phyloP scores from a whole-genome alignment of 2,888 invertebrate species.

The Julus scandinavius region DNA sequence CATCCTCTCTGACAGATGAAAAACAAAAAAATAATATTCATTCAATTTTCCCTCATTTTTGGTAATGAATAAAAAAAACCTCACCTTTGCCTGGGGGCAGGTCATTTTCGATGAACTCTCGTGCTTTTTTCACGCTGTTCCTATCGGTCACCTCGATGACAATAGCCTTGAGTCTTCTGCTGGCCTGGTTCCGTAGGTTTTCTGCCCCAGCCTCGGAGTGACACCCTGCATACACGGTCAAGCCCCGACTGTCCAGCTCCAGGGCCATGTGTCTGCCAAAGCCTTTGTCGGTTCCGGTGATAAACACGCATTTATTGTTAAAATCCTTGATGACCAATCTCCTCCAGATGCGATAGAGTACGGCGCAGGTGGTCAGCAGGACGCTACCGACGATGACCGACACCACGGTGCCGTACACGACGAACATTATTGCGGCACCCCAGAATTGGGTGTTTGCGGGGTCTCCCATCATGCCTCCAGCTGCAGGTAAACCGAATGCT shows the following conservation, averaged over 20 bases:
- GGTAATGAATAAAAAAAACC: too few relatives aligned
- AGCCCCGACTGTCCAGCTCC: slow-evolving; percentile 52
- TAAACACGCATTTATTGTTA: slow-evolving; percentile 52
- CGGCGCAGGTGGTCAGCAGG: neutral
- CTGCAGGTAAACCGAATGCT: neutral
- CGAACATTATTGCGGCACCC: neutral
- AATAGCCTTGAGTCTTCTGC: neutral
- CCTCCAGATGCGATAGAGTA: slow-evolving; percentile 36
- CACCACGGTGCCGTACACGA: slow-evolving; percentile 20
- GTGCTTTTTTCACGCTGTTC: slow-evolving; percentile 44
- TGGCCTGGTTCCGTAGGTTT: slow-evolving; percentile 23
- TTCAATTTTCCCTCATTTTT: too few relatives aligned
- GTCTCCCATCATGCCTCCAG: neutral
- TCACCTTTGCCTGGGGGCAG: slow-evolving; percentile 53
- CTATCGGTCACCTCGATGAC: slow-evolving; percentile 55
- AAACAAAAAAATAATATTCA: too few relatives aligned
- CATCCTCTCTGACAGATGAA: too few relatives aligned
- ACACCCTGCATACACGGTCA: slow-evolving; percentile 55
- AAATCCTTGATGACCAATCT: slow-evolving; percentile 40
- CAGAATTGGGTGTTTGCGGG: neutral
- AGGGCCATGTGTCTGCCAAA: slow-evolving; percentile 51
- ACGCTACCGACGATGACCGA: neutral
- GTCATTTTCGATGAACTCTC: slow-evolving; percentile 54
- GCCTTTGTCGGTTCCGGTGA: slow-evolving; percentile 54
- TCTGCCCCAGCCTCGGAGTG: slow-evolving; percentile 54